phyloP scores from a whole-genome alignment of 2,797 vertebrate species.

The Labroides dimidiatus region DNA sequence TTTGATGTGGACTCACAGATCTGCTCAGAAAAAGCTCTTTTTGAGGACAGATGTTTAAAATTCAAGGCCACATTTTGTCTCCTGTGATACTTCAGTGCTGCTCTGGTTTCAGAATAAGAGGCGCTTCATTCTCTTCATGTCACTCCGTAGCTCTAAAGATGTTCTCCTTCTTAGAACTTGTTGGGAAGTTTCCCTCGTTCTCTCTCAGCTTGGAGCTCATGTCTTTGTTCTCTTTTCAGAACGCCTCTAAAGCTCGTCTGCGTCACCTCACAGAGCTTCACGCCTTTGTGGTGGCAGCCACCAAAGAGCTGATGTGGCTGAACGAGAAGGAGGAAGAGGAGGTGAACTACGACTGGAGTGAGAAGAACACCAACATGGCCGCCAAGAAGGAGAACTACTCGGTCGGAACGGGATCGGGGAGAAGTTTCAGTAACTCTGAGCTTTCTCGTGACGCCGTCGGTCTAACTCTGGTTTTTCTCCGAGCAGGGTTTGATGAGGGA shows the following conservation, averaged over 20 bases:
- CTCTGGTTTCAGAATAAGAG: too few species aligned
- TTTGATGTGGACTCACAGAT: too few species aligned
- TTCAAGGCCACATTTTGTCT: too few species aligned
- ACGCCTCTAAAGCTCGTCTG: conserved; percentile 88
- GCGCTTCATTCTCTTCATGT: too few species aligned
- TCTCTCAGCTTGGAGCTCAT: too few species aligned
- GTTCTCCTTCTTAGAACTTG: neutral
- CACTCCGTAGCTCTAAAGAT: too few species aligned
- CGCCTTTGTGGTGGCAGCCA: conserved; percentile 88
- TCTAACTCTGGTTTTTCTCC: neutral
- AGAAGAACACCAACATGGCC: conserved; percentile 89
- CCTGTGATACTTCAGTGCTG: too few species aligned
- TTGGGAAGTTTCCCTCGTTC: neutral
- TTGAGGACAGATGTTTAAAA: too few species aligned
- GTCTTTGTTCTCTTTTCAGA: conserved; percentile 72
- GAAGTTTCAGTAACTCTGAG: rapidly evolving
- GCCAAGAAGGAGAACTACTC: conserved; percentile 96
- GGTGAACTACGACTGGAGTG: conserved; percentile 94
- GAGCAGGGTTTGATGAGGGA: conserved; percentile 93
- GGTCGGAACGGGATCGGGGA: conserved; percentile 67
- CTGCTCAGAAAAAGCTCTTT: too few species aligned
- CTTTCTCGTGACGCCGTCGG: neutral
- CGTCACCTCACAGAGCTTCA: conserved; percentile 89
- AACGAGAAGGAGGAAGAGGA: conserved; percentile 96
- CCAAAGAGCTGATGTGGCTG: conserved; percentile 96